Percentiles rank a stretch among this genome's conserved stretches.
Conservation (phyloP, 2,113 vertebrate species). For the Gymnogyps californianus region DNA sequence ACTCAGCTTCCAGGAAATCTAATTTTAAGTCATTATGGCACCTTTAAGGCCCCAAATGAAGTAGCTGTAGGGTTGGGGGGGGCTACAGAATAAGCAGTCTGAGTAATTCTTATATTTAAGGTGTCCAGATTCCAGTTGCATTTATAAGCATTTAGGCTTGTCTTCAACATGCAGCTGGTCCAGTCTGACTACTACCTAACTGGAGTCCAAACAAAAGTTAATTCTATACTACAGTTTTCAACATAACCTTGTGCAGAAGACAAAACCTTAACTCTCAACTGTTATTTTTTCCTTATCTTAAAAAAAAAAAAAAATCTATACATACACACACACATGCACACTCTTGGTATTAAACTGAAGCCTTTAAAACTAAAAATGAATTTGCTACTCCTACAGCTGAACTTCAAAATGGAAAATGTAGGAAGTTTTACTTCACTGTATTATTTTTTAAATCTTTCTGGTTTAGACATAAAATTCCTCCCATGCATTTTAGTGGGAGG, state of each 20-base stretch:
- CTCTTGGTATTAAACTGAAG: neutral
- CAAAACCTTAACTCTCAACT: neutral
- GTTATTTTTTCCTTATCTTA: neutral
- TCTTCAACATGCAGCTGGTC: neutral
- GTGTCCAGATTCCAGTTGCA: neutral
- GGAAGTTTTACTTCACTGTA: neutral
- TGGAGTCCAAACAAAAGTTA: neutral
- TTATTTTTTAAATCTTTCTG: neutral
- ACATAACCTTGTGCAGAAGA: neutral
- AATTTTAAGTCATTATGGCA: neutral
- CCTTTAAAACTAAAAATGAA: neutral
- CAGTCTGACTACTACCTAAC: neutral
- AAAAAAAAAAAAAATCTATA: neutral
- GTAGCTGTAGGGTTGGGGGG: neutral
- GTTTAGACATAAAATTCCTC: conserved; percentile 1
- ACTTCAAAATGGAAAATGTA: neutral
- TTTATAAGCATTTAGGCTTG: neutral
- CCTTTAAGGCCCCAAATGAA: neutral
- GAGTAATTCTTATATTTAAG: neutral
- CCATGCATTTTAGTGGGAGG: neutral
- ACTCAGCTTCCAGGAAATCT: neutral
- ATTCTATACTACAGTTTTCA: neutral
- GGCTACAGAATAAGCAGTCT: neutral
- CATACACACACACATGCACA: fast-evolving
- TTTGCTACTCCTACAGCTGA: neutral